These are phyloP conservation scores for Oxyura jamaicensis DNA, from an alignment of 2,113 vertebrate species.

Conservation along the genomic window DNA sequence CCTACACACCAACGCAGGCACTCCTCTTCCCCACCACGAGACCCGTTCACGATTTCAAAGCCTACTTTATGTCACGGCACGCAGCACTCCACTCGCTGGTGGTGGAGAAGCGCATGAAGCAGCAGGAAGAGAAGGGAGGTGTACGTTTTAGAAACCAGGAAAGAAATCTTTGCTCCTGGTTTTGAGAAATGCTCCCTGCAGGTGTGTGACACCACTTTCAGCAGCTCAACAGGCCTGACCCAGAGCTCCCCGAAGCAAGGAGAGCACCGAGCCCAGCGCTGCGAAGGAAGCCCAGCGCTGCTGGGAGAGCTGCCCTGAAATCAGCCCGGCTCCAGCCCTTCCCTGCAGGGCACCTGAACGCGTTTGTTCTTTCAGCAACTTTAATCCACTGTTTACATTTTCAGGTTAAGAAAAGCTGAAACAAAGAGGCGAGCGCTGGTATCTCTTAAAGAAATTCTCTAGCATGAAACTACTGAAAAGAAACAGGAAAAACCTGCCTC, in stretches of 20 bases:
- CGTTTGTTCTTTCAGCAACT: neutral
- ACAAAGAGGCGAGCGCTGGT: neutral
- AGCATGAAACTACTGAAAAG: neutral
- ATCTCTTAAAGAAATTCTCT: neutral
- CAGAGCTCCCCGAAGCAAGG: neutral
- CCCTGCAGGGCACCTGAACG: neutral
- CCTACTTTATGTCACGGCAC: neutral
- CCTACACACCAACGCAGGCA: neutral
- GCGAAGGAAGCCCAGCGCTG: neutral
- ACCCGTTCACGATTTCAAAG: neutral
- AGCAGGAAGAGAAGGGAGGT: neutral
- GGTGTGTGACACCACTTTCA: neutral
- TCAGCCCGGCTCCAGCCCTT: neutral
- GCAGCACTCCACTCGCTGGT: accelerated
- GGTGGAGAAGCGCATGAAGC: neutral
- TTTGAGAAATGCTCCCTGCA: neutral
- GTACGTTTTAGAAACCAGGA: neutral
- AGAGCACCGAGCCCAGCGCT: neutral
- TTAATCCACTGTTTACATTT: neutral
- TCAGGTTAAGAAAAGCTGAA: neutral
- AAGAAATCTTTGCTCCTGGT: neutral
- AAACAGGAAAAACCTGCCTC: conserved; percentile 70
- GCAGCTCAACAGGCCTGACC: neutral
- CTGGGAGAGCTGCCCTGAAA: neutral
- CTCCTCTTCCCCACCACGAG: neutral